Conservation (phyloP, 2,888 invertebrate genomes). For the Mactromeris polynyma region DNA sequence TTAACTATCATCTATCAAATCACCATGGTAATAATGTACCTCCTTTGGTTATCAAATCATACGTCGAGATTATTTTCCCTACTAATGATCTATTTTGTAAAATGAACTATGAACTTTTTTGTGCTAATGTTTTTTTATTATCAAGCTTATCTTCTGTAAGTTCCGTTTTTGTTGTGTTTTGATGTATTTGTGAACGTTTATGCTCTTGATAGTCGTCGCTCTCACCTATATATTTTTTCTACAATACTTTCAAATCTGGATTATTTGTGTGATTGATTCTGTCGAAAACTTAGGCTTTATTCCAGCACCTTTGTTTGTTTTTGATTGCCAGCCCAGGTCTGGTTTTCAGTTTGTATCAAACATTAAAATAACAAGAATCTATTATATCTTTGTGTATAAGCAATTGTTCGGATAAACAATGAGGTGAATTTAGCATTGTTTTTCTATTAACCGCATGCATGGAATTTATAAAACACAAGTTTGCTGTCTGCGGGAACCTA, state of each 20-base stretch:
- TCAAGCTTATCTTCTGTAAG: too few species aligned
- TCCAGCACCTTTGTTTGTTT: background rate
- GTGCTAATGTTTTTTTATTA: too few species aligned
- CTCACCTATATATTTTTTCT: too few species aligned
- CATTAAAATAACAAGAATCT: background rate
- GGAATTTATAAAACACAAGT: background rate
- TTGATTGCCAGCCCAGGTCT: background rate
- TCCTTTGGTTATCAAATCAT: too few species aligned
- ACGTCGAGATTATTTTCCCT: too few species aligned
- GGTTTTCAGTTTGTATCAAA: background rate
- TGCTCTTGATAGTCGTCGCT: too few species aligned
- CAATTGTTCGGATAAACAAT: background rate
- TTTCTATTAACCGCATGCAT: background rate
- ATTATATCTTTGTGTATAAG: background rate
- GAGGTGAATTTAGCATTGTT: background rate
- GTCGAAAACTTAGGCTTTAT: background rate
- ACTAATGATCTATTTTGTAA: too few species aligned
- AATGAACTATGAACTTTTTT: too few species aligned
- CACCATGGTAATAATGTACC: too few species aligned
- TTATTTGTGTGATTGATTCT: background rate
- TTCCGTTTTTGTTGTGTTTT: too few species aligned
- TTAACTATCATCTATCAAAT: too few species aligned
- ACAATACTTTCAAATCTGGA: background rate
- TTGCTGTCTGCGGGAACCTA: background rate
- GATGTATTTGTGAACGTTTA: too few species aligned